Base-by-base conservation (phyloP, 2,113 vertebrate species). In the Melospiza melodia region DNA sequence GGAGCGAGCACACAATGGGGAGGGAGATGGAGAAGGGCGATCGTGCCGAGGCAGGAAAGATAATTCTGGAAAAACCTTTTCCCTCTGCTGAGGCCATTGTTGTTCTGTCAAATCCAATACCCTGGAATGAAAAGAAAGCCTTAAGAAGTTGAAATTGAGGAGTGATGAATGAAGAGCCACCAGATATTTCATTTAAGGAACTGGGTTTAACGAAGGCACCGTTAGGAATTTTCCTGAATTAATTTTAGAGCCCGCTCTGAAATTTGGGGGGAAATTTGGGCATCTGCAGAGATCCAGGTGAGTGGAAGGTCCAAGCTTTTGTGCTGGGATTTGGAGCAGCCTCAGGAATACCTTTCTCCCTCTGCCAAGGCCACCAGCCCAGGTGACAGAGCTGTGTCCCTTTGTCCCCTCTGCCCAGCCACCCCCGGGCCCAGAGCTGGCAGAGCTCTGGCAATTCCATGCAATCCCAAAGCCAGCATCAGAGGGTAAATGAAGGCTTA, bases 21-120 rank as follows among this genome's bases (percentile, higher is more conserved):
- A 68, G 5, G 52, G 58, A 44, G 90, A 62, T 22, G 11, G 1
- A 25, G n/a, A 78, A 37, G 58, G 67, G 49, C 3, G 10, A 3
- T 74, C 2, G 11, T 44, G 43, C 65, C 8, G 23, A 31, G 55
- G 41, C 31, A 14, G 51, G n/a, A 33, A 27, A 48, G 68, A 75
- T 72, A 58, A 89, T 83, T 63, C 48, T n/a, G 11, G 72, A 30
- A 89, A 59, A 92, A 25, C 15, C 25, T 75, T 67, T 57, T 75
- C 39, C 52, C 54, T 82, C 73, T 41, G 6, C 66, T n/a, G 14
- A 80, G 30, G 24, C 75, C 85, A n/a, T 87, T 87, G 75, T 92
- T 95, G 71, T 80, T 72, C 20, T 12, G 83, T 54, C 85, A 80
- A 82, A 95, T 92, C 89, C 87, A 93, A 94, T 90, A 96, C 74